Percentiles rank a stretch among this genome's conserved stretches.
Conservation (phyloP, 35 echinoderm and acorn worm species). For the Anneissia japonica region DNA sequence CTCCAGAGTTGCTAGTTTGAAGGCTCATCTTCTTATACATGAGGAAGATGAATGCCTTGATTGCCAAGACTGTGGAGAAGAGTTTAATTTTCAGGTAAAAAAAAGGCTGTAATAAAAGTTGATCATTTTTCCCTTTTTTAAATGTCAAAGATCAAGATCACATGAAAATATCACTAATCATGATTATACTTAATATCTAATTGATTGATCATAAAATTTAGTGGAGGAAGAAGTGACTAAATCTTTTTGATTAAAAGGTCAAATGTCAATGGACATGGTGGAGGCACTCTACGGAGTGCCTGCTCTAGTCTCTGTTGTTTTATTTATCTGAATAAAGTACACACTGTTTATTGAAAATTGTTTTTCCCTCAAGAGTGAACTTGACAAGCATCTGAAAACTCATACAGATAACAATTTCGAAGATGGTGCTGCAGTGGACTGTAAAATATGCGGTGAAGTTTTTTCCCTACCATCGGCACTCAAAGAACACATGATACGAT, state of each 20-base stretch:
- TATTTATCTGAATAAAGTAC: too few relatives aligned
- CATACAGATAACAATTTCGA: conserved; percentile 42
- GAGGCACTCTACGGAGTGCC: too few relatives aligned
- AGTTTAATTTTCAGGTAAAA: conserved; percentile 90
- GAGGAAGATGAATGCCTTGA: conserved; percentile 82
- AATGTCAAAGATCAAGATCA: background rate
- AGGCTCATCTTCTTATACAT: conserved; percentile 89
- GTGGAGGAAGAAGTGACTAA: too few relatives aligned
- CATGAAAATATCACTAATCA: background rate
- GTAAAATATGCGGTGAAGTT: conserved; percentile 71
- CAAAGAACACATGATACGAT: conserved; percentile 75
- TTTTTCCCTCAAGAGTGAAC: conserved; percentile 42
- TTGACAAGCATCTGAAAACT: conserved; percentile 53
- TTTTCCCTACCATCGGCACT: conserved; percentile 52
- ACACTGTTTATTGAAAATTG: too few relatives aligned
- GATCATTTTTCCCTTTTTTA: background rate
- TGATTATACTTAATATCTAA: background rate
- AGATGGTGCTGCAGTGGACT: conserved; percentile 27
- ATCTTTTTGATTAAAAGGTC: too few relatives aligned
- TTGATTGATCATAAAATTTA: too few relatives aligned
- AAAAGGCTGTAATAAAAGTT: background rate
- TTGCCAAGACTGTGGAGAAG: conserved; percentile 93
- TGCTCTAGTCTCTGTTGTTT: too few relatives aligned
- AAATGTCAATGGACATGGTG: too few relatives aligned
- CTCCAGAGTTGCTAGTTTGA: conserved; percentile 84